phyloP scores from a whole-genome alignment of 2,113 vertebrate species.

The Himantopus leucocephalus region DNA sequence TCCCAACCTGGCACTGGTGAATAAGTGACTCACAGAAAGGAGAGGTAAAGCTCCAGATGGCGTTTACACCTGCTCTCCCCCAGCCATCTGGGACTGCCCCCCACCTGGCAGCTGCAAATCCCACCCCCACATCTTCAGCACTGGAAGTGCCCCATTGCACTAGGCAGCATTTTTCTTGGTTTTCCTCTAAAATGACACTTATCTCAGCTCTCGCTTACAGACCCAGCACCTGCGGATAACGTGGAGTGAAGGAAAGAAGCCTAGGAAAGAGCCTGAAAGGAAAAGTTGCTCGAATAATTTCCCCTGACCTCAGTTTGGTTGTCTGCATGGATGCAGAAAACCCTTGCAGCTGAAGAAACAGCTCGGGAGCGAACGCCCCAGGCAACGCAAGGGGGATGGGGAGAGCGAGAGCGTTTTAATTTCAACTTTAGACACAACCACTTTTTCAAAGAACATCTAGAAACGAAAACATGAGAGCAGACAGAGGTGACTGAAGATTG shows the following conservation, averaged over 20 bases:
- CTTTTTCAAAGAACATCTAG: neutral
- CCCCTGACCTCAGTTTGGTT: neutral
- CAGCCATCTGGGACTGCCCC: constrained; percentile 18
- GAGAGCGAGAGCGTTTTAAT: neutral
- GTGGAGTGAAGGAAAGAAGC: neutral
- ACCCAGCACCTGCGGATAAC: neutral
- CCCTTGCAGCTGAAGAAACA: neutral
- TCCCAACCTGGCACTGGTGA: neutral
- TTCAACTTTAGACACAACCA: neutral
- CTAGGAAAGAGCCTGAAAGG: neutral
- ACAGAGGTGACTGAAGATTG: fast-evolving
- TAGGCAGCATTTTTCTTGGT: neutral
- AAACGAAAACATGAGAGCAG: neutral
- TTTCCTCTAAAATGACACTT: neutral
- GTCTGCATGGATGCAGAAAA: neutral
- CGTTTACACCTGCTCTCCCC: constrained; percentile 15
- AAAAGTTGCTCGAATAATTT: neutral
- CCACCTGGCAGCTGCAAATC: constrained; percentile 17
- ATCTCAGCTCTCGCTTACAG: neutral
- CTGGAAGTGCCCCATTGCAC: neutral
- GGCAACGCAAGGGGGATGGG: neutral
- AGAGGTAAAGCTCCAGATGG: constrained; percentile 47
- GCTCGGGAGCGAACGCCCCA: neutral
- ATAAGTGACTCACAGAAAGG: neutral
- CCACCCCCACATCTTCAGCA: neutral